Percentiles rank a stretch among this genome's conserved stretches.
These are phyloP conservation scores for Hystrix brachyura DNA, from an alignment of 2,113 vertebrate species.

Conservation along the genomic window DNA sequence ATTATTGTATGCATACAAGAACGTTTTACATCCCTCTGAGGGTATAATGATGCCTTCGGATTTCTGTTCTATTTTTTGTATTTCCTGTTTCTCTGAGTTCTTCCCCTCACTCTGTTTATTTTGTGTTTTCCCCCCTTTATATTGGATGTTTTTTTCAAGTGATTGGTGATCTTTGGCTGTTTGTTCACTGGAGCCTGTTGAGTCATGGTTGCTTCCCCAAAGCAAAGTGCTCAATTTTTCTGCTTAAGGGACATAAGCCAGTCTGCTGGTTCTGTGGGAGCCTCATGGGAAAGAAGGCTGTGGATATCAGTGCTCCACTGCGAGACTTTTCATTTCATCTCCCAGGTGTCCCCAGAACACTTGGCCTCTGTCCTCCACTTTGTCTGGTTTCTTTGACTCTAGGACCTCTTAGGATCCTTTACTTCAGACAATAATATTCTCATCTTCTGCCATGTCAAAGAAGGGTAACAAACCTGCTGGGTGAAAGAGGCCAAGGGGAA, in stretches of 20 bases:
- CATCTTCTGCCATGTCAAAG: background rate
- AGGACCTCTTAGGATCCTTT: background rate
- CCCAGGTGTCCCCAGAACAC: background rate
- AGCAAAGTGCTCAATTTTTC: background rate
- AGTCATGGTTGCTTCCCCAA: background rate
- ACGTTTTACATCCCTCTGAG: background rate
- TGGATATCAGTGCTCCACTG: background rate
- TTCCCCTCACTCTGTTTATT: background rate
- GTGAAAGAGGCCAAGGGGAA: background rate
- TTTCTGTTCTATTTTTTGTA: background rate
- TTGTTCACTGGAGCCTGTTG: background rate
- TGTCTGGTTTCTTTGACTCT: background rate
- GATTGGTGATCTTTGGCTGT: background rate
- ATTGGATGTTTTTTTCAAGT: background rate
- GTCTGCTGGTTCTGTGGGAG: background rate
- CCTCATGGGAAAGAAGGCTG: background rate
- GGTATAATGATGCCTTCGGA: background rate
- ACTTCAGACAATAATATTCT: background rate
- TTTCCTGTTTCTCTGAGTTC: background rate
- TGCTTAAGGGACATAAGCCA: background rate
- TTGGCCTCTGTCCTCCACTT: background rate
- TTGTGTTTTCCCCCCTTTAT: background rate
- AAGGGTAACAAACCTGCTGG: background rate
- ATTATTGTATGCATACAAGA: background rate
- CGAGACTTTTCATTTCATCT: background rate